Evolutionary conservation across 1,140 invertebrate species (phyloP).

Genomic region (Adoxophyes honmai): DNA sequence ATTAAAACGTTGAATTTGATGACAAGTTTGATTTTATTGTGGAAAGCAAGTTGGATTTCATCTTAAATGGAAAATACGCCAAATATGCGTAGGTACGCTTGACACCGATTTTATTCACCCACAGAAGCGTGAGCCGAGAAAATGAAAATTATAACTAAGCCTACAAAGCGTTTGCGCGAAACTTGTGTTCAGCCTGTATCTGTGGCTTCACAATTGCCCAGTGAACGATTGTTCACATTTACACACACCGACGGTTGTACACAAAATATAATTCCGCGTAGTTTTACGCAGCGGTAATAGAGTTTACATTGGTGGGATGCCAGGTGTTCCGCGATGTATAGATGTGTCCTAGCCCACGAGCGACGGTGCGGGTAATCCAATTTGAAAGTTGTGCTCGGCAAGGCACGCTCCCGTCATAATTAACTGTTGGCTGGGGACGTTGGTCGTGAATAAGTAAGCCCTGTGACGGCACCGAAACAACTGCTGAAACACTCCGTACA

Average conservation of each 20-base stretch:
- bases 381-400: constrained; percentile 46
- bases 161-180: too few relatives aligned
- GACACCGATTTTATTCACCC: too few relatives aligned
- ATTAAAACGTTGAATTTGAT: too few relatives aligned
- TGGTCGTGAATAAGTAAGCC: constrained; percentile 51
- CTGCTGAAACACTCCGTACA: not conserved
- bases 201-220: not conserved
- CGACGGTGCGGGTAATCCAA: constrained; percentile 53
- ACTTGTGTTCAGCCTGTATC: not conserved
- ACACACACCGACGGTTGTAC: too few relatives aligned
- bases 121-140: too few relatives aligned
- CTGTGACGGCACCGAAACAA: constrained; percentile 26
- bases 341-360: constrained; percentile 36
- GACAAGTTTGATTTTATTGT: too few relatives aligned
- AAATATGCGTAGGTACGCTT: too few relatives aligned
- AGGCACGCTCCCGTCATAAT: constrained; percentile 46
- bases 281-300: not conserved
- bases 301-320: not conserved
- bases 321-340: constrained; percentile 8
- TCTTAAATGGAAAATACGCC: too few relatives aligned
- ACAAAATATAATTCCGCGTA: not conserved
- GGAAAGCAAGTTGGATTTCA: too few relatives aligned
- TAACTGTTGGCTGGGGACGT: constrained; percentile 48
- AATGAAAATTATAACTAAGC: too few relatives aligned
- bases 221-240: not conserved